These are phyloP conservation scores for Oophaga pumilio DNA, from an alignment of 2,113 vertebrate species.

Conservation along the genomic window DNA sequence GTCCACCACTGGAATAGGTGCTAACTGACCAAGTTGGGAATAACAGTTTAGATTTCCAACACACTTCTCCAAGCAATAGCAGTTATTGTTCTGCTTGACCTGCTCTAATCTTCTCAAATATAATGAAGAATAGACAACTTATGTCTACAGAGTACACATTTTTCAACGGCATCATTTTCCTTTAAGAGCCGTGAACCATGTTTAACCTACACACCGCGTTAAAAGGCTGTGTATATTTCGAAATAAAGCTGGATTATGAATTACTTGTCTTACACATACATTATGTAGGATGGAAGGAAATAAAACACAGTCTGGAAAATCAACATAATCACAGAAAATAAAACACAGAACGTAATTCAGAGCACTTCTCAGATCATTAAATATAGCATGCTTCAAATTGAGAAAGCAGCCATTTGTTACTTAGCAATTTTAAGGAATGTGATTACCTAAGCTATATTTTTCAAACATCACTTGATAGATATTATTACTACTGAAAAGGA, in stretches of 20 bases:
- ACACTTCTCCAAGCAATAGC: too few species aligned
- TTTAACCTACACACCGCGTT: neutral
- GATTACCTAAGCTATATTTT: constrained; percentile 22
- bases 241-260: neutral
- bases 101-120: neutral
- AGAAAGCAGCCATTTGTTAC: constrained; percentile 23
- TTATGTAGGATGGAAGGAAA: neutral
- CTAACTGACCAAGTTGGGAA: too few species aligned
- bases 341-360: neutral
- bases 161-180: neutral
- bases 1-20: too few species aligned
- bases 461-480: constrained; percentile 9
- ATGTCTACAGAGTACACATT: neutral
- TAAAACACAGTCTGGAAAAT: neutral
- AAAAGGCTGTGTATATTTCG: neutral
- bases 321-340: constrained; percentile 9
- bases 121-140: neutral
- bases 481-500: neutral
- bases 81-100: neutral
- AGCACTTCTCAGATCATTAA: constrained; percentile 17
- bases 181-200: neutral
- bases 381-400: constrained; percentile 5
- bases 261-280: neutral
- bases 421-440: constrained; percentile 19
- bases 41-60: too few species aligned